Conservation (phyloP, 2,113 vertebrate species). For the Gallinago paraguaiae region DNA sequence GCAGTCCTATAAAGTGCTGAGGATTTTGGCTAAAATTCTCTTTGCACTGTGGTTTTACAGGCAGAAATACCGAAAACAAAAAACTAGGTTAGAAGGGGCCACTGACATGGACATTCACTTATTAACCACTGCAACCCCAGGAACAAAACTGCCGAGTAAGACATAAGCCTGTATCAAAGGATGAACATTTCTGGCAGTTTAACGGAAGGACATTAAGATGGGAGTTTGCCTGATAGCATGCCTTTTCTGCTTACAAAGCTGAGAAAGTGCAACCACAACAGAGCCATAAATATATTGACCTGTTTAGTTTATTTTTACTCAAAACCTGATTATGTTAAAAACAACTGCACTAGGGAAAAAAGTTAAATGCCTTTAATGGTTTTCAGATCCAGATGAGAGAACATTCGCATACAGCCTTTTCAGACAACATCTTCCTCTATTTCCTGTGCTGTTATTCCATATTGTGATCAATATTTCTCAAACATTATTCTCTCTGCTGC, state of each 20-base stretch:
- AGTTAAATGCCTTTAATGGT: neutral
- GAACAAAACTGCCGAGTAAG: neutral
- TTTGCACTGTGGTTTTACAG: neutral
- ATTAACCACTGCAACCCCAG: neutral
- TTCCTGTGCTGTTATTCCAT: conserved; percentile 18
- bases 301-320: conserved; percentile 1
- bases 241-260: neutral
- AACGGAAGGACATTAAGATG: neutral
- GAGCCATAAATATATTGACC: neutral
- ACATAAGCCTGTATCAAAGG: neutral
- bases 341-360: neutral
- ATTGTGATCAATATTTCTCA: conserved; percentile 32
- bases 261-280: neutral
- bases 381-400: conserved; percentile 1
- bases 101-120: neutral
- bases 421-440: neutral
- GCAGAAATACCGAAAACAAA: neutral
- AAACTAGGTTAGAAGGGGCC: neutral
- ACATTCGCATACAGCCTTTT: neutral
- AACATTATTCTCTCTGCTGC: conserved; percentile 12
- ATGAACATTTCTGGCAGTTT: neutral
- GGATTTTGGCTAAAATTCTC: neutral
- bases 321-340: conserved; percentile 33
- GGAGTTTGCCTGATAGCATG: neutral
- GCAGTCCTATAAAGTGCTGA: neutral